phyloP scores from a whole-genome alignment of 2,888 invertebrate genomes.

The Thereva nobilitata region DNA sequence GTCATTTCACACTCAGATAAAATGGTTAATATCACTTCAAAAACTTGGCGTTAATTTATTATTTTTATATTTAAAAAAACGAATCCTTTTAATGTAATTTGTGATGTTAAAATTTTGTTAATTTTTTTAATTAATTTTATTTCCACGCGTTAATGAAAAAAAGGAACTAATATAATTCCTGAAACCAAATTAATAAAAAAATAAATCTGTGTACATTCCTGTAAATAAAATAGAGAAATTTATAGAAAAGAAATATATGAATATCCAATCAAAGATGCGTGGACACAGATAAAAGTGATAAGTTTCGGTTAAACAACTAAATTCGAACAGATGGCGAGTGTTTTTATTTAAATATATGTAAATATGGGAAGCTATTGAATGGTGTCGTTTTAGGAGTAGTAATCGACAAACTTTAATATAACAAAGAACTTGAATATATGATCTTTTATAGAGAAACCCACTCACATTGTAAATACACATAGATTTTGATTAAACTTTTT shows the following conservation, averaged over 20 bases:
- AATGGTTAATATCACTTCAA: no score
- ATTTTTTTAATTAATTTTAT: background rate
- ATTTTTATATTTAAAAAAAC: no score
- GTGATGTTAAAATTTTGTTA: constrained; percentile 11
- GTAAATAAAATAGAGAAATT: constrained; percentile 1
- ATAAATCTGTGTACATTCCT: constrained; percentile 4
- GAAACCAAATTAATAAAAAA: constrained; percentile 15
- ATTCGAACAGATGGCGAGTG: no score
- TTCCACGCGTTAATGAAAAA: background rate
- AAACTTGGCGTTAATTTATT: no score
- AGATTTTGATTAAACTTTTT: constrained; percentile 21
- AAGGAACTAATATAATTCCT: background rate
- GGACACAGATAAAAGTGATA: constrained; percentile 6
- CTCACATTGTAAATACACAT: background rate
- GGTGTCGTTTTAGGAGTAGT: no score
- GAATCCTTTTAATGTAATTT: background rate
- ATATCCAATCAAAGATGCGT: background rate
- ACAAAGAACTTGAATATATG: no score
- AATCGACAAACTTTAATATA: no score
- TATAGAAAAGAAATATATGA: no score
- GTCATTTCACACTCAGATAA: no score
- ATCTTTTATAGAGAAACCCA: no score
- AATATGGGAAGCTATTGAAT: no score
- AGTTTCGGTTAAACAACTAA: background rate
- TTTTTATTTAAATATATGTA: no score